A percentile compares a stretch with the other conserved stretches of the same genome.
Conservation (phyloP, 2,797 vertebrate species). For the Emys orbicularis region DNA sequence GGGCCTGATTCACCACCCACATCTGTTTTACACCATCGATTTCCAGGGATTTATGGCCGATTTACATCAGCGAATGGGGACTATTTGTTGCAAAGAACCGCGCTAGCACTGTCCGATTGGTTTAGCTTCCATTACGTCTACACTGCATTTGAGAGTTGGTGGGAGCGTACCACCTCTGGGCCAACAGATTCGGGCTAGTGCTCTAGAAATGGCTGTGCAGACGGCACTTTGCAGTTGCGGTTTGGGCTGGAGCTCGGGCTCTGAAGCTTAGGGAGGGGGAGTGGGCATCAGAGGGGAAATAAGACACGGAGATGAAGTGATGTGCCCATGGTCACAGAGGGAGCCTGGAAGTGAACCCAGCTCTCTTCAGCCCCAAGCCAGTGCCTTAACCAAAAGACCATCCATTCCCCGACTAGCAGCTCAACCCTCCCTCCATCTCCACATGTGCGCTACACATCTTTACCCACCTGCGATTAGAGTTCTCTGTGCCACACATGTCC, state of each 20-base stretch:
- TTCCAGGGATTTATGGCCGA: background rate
- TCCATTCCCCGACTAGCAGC: background rate
- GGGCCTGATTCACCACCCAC: background rate
- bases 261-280: too few species aligned
- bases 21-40: background rate
- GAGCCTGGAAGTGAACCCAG: background rate
- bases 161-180: background rate
- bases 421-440: background rate
- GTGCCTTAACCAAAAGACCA: background rate
- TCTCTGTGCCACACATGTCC: fast-evolving
- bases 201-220: background rate
- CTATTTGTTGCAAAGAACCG: background rate
- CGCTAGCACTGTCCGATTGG: background rate
- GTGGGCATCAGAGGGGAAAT: background rate
- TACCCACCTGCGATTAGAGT: background rate
- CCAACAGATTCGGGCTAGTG: background rate
- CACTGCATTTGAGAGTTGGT: background rate
- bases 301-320: background rate
- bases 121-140: background rate
- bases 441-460: background rate
- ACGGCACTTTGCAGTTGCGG: background rate
- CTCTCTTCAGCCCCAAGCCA: background rate
- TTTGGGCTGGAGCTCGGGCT: background rate
- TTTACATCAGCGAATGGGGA: background rate
- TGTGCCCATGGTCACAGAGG: background rate